These are phyloP conservation scores for Catajapyx aquilonaris DNA, from an alignment of 1,140 invertebrate species.

Conservation along the genomic window DNA sequence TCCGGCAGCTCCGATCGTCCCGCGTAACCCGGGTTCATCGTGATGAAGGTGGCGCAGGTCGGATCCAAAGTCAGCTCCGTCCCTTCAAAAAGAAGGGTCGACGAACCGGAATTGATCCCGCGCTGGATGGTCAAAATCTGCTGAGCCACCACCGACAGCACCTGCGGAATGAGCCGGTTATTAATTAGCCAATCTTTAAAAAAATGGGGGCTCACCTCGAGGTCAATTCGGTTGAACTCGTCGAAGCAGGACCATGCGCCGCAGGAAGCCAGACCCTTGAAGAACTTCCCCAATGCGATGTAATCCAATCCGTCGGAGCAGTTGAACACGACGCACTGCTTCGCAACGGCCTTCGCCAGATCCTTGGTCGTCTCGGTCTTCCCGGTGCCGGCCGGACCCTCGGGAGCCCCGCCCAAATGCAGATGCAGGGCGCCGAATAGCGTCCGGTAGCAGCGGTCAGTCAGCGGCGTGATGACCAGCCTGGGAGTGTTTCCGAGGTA, in stretches of 20 bases:
- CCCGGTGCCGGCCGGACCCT: constrained; percentile 86
- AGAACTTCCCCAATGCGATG: constrained; percentile 84
- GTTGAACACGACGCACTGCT: constrained; percentile 93
- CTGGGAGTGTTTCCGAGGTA: constrained; percentile 76
- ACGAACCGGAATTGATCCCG: constrained; percentile 51
- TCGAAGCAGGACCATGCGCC: constrained; percentile 97
- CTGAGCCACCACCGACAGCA: constrained; percentile 79
- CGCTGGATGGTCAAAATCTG: constrained; percentile 55
- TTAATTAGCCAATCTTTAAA: too few species aligned
- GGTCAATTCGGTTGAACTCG: constrained; percentile 72
- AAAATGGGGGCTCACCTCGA: too few species aligned
- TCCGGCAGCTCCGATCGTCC: constrained; percentile 77
- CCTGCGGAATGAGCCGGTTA: too few species aligned
- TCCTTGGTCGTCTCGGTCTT: constrained; percentile 95
- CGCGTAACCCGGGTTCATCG: constrained; percentile 90
- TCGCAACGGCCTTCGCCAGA: constrained; percentile 85
- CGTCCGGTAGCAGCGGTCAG: constrained; percentile 79
- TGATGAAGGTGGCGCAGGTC: constrained; percentile 87
- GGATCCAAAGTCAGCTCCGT: constrained; percentile 67
- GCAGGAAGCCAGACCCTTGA: constrained; percentile 86
- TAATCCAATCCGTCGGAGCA: constrained; percentile 86
- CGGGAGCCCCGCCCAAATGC: constrained; percentile 56
- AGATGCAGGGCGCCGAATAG: constrained; percentile 76
- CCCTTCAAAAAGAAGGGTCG: constrained; percentile 68
- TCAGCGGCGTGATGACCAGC: constrained; percentile 70